Percentiles rank a stretch among this genome's conserved stretches.
Conservation (phyloP, 2,113 vertebrate species). For the Tenebrosternarchus preto region DNA sequence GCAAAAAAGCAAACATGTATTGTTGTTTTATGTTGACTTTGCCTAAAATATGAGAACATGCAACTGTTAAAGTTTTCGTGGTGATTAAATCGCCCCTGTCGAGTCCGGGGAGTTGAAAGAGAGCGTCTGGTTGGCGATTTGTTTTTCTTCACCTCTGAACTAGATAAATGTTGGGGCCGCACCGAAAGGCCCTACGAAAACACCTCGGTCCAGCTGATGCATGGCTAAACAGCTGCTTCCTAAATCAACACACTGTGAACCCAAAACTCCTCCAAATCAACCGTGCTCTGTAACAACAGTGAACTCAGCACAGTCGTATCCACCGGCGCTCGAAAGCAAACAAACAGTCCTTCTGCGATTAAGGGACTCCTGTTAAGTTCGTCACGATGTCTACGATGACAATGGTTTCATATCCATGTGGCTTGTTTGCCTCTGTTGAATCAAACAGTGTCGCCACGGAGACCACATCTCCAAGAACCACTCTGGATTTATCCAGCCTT, state of each 20-base stretch:
- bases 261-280: background rate
- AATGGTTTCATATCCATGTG: constrained; percentile 26
- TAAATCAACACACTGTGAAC: constrained; percentile 7
- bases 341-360: constrained; percentile 1
- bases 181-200: background rate
- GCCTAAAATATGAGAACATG: constrained; percentile 25
- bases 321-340: background rate
- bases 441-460: constrained; percentile 59
- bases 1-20: constrained; percentile 31
- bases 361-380: constrained; percentile 48
- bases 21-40: constrained; percentile 39
- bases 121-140: constrained; percentile 29
- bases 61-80: constrained; percentile 7
- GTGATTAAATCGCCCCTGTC: constrained; percentile 27
- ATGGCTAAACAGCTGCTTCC: constrained; percentile 22
- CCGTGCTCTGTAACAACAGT: background rate
- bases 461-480: constrained; percentile 45
- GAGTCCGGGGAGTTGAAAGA: constrained; percentile 22
- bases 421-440: constrained; percentile 50
- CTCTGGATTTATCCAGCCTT: constrained; percentile 49
- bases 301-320: background rate
- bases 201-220: constrained; percentile 2
- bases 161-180: constrained; percentile 9
- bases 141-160: constrained; percentile 44
- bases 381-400: constrained; percentile 49